These are phyloP conservation scores for Sebastes taczanowskii DNA, from an alignment of 2,797 vertebrate genomes.

Conservation along the genomic window DNA sequence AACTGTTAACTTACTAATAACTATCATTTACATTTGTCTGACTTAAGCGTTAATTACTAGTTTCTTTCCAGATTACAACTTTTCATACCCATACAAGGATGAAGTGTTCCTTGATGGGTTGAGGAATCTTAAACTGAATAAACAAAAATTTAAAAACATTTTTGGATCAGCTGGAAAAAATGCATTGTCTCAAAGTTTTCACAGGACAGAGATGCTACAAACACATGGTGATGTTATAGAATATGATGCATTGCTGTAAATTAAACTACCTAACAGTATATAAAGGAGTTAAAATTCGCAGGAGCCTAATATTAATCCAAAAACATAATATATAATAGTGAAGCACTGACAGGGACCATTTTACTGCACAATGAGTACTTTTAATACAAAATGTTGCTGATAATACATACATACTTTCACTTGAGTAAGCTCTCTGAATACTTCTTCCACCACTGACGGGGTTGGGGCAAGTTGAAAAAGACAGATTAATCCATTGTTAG, in stretches of 20 bases:
- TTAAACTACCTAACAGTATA: too few species aligned
- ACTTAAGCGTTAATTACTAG: background rate
- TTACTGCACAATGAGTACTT: background rate
- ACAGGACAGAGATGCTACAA: background rate
- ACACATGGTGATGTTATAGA: background rate
- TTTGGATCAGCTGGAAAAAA: background rate
- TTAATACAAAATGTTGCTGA: background rate
- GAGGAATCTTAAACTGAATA: background rate
- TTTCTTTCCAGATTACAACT: background rate
- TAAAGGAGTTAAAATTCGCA: too few species aligned
- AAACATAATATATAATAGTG: background rate
- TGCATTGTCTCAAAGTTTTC: background rate
- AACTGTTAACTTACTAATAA: too few species aligned
- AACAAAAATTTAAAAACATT: background rate
- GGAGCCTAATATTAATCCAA: background rate
- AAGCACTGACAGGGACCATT: background rate
- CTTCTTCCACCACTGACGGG: background rate
- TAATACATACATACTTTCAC: background rate
- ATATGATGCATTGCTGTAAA: background rate
- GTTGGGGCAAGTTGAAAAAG: background rate
- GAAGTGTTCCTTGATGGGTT: background rate
- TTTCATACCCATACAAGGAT: background rate
- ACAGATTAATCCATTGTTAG: background rate
- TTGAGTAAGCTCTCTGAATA: background rate
- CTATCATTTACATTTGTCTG: background rate